phyloP scores from a whole-genome alignment of 2,888 invertebrate genomes.

The Netelia inedita region DNA sequence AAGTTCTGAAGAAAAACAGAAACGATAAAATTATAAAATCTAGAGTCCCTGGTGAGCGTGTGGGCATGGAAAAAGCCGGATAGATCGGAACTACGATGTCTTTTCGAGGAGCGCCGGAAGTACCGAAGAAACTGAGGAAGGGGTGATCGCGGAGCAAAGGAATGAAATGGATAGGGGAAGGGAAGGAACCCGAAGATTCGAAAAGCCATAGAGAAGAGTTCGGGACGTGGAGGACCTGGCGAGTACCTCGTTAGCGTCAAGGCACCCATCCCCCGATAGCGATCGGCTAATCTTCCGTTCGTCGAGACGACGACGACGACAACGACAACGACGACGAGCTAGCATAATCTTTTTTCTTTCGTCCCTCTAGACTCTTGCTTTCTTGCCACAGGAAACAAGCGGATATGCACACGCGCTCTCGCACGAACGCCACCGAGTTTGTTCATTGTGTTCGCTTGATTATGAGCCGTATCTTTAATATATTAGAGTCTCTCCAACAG shows the following conservation, averaged over 20 bases:
- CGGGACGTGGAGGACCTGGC: slow-evolving; percentile 59
- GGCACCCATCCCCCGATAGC: slow-evolving; percentile 80
- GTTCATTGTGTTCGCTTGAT: slow-evolving; percentile 59
- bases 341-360: slow-evolving; percentile 46
- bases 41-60: slow-evolving; percentile 18
- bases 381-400: slow-evolving; percentile 57
- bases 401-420: slow-evolving; percentile 58
- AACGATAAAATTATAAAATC: slow-evolving; percentile 62
- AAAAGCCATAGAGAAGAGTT: slow-evolving; percentile 58
- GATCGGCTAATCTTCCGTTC: slow-evolving; percentile 81
- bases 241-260: slow-evolving; percentile 81
- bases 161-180: slow-evolving; percentile 17
- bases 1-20: neutral
- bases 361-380: slow-evolving; percentile 19
- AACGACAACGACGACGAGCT: slow-evolving; percentile 62
- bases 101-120: slow-evolving; percentile 60
- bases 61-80: neutral
- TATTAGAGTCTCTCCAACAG: slow-evolving; percentile 51
- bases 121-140: slow-evolving; percentile 56
- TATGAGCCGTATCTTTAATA: slow-evolving; percentile 61
- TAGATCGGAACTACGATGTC: slow-evolving; percentile 46
- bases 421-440: slow-evolving; percentile 39
- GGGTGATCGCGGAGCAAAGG: slow-evolving; percentile 28
- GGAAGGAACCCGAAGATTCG: slow-evolving; percentile 24
- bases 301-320: slow-evolving; percentile 52